Evolutionary conservation across 2,797 vertebrate genomes (phyloP).

Genomic region (Channallabes apus): DNA sequence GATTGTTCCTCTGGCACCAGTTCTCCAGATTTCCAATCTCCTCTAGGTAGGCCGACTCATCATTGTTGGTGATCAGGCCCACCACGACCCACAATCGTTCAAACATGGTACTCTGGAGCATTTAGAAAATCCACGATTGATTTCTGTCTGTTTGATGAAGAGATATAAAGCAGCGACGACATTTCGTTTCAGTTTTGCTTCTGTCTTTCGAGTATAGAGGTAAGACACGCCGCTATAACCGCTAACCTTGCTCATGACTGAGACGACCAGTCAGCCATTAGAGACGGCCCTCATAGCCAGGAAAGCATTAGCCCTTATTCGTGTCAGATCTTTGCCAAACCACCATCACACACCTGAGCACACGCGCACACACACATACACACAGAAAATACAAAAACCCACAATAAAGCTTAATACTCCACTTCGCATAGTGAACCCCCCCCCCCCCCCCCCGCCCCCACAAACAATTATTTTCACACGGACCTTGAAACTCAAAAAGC

Average conservation of each 20-base stretch:
- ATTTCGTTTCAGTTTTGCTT: slow-evolving; percentile 21
- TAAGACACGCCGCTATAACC: slow-evolving; percentile 33
- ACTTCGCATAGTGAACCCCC: not conserved
- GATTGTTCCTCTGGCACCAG: too few species aligned
- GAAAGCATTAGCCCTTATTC: slow-evolving; percentile 33
- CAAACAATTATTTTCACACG: slow-evolving; percentile 36
- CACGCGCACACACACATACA: not conserved
- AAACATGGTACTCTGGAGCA: not conserved
- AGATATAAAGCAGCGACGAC: not conserved
- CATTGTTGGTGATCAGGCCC: too few species aligned
- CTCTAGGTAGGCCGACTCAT: too few species aligned
- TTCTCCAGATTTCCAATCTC: too few species aligned
- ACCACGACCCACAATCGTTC: too few species aligned
- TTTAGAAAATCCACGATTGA: slow-evolving; percentile 17
- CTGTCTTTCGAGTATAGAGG: slow-evolving; percentile 12
- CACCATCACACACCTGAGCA: slow-evolving; percentile 26
- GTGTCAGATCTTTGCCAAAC: slow-evolving; percentile 36
- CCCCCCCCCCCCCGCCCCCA: too few species aligned
- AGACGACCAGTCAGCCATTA: slow-evolving; percentile 33
- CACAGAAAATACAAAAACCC: not conserved
- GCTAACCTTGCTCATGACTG: slow-evolving; percentile 31
- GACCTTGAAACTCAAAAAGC: slow-evolving; percentile 42
- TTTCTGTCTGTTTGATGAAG: not conserved
- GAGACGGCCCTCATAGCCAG: slow-evolving; percentile 42
- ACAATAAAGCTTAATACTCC: not conserved